Evolutionary conservation across 2,888 invertebrate species (phyloP), one percentile per base, ranked within the genome.

Genomic region (Tyria jacobaeae): DNA sequence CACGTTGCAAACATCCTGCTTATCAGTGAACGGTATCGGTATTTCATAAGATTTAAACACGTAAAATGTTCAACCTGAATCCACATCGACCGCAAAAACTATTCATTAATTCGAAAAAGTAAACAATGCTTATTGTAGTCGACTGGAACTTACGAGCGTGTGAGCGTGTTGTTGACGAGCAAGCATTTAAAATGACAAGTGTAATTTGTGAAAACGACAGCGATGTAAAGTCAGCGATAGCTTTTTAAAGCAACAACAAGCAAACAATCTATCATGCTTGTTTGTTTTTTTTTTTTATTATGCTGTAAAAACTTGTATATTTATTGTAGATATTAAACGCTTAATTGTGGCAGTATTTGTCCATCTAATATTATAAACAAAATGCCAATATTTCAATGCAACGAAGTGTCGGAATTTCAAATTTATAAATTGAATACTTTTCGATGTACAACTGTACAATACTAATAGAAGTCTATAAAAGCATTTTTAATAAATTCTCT

Each of bases 1-100:
- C 24, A 6, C 14, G 63, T 73, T 67, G 66, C 79, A 47, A 50
- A 60, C 51, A 69, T 76, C 71, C 76, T 71, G 66, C 15, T 15
- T 24, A 51, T 35, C 35, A n/a, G 7, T 15, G 21, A 51, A 35
- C 44, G 44, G 21, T 44, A 44, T 51, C 51, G 61, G 50, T 39
- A 35, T 58, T 58, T 52, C 58, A 41, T 31, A 44, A 41, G n/a
- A 35, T 24, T 27, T 12, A 35, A 51, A 24, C 35, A 47, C 44
- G 25, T 31, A 31, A 51, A 39, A 12, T 51, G 41, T 58, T 58
- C 49, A 51, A 53, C 25, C 37, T 9, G 44, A 47, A 60, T 27
- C 62, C 66, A 39, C 15, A 37, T 24, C 10, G n/a, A 50, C 34
- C 17, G 51, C 57, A 68, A 68, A 70, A 75, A 60, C 62, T 54